Evolutionary conservation across 2,888 invertebrate species (phyloP).

Genomic region (Saturnia japonica): DNA sequence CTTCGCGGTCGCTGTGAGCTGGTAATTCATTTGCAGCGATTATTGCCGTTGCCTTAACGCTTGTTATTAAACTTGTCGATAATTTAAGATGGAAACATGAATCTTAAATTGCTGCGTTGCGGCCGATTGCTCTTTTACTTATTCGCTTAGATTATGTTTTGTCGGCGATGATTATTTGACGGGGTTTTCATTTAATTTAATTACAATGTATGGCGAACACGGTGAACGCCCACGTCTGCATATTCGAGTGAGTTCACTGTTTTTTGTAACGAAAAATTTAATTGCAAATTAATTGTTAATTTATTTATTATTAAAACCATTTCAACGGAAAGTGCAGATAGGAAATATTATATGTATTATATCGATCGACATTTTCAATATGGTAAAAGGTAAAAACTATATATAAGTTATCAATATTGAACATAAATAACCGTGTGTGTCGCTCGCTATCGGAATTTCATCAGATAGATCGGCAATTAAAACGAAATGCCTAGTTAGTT

Average conservation of each 20-base stretch:
- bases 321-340: neutral
- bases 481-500: slow-evolving; percentile 15
- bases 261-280: slow-evolving; percentile 2
- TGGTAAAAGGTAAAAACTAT: neutral
- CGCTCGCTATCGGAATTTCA: slow-evolving; percentile 5
- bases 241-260: slow-evolving; percentile 58
- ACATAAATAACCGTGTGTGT: neutral
- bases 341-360: neutral
- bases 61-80: slow-evolving; percentile 79
- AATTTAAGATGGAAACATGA: slow-evolving; percentile 77
- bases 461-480: slow-evolving; percentile 23
- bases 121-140: slow-evolving; percentile 64
- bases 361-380: neutral
- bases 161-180: slow-evolving; percentile 55
- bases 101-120: slow-evolving; percentile 72
- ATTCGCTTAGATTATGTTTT: slow-evolving; percentile 65
- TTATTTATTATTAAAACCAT: neutral
- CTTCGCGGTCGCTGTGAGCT: slow-evolving; percentile 60
- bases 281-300: neutral
- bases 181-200: slow-evolving; percentile 61
- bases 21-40: slow-evolving; percentile 74
- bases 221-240: slow-evolving; percentile 54
- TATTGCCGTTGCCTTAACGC: slow-evolving; percentile 71
- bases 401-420: slow-evolving; percentile 4
- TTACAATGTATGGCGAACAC: slow-evolving; percentile 63